Evolutionary conservation across 2,888 invertebrate genomes (phyloP).

Genomic region (Sarcophaga subvicina): DNA sequence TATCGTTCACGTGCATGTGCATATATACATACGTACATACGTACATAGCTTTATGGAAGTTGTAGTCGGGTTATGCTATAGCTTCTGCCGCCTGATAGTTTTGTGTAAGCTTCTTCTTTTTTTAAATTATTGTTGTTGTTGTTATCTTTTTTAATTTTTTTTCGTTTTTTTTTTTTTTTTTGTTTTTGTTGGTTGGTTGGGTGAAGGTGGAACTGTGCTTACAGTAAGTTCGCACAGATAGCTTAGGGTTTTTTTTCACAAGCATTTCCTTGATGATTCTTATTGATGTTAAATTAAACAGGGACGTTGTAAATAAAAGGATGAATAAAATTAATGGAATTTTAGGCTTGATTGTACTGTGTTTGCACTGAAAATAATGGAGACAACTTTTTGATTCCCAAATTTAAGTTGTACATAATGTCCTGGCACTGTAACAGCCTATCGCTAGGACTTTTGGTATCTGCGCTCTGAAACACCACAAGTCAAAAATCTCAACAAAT

Average conservation of each 20-base stretch:
- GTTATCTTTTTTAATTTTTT: slow-evolving; percentile 8
- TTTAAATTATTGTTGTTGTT: slow-evolving; percentile 38
- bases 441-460: too few relatives aligned
- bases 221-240: slow-evolving; percentile 62
- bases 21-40: not conserved
- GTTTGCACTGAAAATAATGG: too few relatives aligned
- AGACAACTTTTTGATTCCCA: too few relatives aligned
- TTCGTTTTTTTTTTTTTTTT: not conserved
- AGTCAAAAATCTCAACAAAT: not conserved
- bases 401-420: too few relatives aligned
- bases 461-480: not conserved
- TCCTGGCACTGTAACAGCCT: too few relatives aligned
- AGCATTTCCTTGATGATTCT: slow-evolving; percentile 55
- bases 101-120: slow-evolving; percentile 65
- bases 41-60: slow-evolving; percentile 10
- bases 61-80: slow-evolving; percentile 53
- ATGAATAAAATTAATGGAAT: not conserved
- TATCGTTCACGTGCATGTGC: slow-evolving; percentile 15
- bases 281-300: slow-evolving; percentile 41
- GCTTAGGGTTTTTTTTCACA: slow-evolving; percentile 53
- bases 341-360: too few relatives aligned
- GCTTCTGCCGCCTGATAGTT: slow-evolving; percentile 66
- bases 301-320: not conserved
- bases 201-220: slow-evolving; percentile 68
- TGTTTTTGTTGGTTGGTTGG: slow-evolving; percentile 2